Base-by-base conservation (phyloP, 2,797 vertebrate species). In the Oreonectes daqikongensis region DNA sequence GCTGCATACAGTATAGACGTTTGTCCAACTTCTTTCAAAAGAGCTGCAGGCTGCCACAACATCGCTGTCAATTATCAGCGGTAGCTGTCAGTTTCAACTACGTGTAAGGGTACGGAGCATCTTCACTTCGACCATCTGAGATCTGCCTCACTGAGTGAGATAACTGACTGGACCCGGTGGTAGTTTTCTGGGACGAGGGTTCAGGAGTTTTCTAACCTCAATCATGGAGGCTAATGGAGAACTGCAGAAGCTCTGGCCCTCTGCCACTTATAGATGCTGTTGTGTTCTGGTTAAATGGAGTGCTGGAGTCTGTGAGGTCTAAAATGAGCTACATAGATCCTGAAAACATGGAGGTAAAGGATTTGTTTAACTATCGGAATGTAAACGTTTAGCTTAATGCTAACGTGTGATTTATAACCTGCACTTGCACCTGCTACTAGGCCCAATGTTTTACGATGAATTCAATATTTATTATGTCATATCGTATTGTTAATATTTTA, bases 141-240 rank as follows among this genome's bases (percentile, higher is more conserved):
- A 35, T 66, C 63, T 42, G 61, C 72, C 50, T 66, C 53, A 67
- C 73, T 35, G 40, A 15, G 28, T 46, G 26, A 76, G 64, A 76
- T 76, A 76, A 60, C 53, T 60, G 30, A 9, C 40, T 55, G 52
- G 15, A 59, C 73, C 64, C 65, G 22, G 26, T 35, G 73, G 8
- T 68, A 20, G 38, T 68, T 76, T 75, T 75, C 73, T 75, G 52
- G 64, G 52, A 48, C 73, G 24, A 24, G 53, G 4, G 73, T 67
- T 68, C 5, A 48, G 57, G 73, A 59, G 64, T 68, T 46, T 60
- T 75, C 64, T 75, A 68, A 75, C 73, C 73, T 68, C 73, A 68
- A 75, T 75, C 73, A 75, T 68, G 50, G 32, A 75, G 52, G 38
- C 73, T 75, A 75, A 75, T 75, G 28, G 73, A 75, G 64, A 75